Evolutionary conservation across 1,140 invertebrate species (phyloP), one percentile per base, ranked within the genome.

Genomic region (Zaprionus gabonicus): DNA sequence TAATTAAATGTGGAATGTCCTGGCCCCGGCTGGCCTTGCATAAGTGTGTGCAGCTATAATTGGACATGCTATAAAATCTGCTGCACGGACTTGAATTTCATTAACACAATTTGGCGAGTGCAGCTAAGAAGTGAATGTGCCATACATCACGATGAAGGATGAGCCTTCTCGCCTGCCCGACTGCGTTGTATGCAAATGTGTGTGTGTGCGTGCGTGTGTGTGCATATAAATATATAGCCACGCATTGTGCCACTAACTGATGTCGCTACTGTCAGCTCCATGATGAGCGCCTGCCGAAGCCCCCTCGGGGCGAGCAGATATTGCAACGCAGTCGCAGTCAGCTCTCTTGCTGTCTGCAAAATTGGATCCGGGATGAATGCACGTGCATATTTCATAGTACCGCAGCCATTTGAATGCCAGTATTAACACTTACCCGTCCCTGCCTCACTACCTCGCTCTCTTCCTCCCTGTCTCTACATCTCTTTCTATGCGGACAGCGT

Each of bases 131-230:
- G 74, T 86, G 84, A 84, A 68, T 81, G 78, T 78, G 78, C 81
- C 78, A 81, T 88, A 84, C 78, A 84, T 88, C 84, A 88, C 75
- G 71, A 84, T 88, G 84, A 88, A 76, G 80, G 78, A 88, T 88
- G 84, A 76, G 81, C 64, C 60, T 68, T 65, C 68, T 53, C 46
- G 34, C 13, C 36, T 38, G 36, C 36, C 13, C 1, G 36, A 4
- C 12, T 44, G 41, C n/a, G 6, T n/a, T 2, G n/a, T 0, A 44
- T 46, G 79, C 44, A 80, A 77, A 53, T 60, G 41, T 62, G 31
- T 49, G 51, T 55, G 23, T 56, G 38, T 41, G 49, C 77, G 69
- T 71, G 64, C 65, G 67, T 68, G 56, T 74, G 56, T 71, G 46
- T 53, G 51, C 55, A 74, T 51, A 78, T 66, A 71, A 63, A 70